Base-by-base conservation (phyloP, 2,113 vertebrate species). In the Nibea coibor region DNA sequence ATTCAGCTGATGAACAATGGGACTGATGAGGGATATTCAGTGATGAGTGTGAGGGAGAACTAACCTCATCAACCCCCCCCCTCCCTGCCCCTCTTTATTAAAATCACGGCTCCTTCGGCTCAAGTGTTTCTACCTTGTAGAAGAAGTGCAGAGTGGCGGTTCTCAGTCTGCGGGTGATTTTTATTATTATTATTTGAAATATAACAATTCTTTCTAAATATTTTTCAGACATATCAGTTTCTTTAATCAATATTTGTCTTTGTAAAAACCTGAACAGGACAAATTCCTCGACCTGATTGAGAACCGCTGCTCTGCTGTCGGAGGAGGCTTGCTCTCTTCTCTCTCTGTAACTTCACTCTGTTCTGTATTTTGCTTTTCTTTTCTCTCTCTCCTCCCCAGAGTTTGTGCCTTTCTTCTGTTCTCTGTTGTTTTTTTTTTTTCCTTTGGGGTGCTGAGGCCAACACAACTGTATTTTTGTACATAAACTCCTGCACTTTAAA, bases 321-420 rank as follows among this genome's bases (percentile, higher is more conserved):
- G n/a, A 68, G 11, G 67, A 67, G 19, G 17, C 39, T 47, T 57
- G n/a, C 69, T 78, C 53, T 24, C 50, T 35, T 64, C 48, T 75
- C 67, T 82, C 56, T 63, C 20, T 87, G 87, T 83, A 78, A 75
- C 59, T 64, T 82, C 72, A 6, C 65, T 71, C n/a, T 88, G 16
- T 59, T 87, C 75, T 85, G 69, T 79, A 67, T 75, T 88, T 75
- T 51, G 86, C 89, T 92, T 80, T 76, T 42, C n/a, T 72, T 82
- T 77, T 67, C 64, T 81, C 71, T 20, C 81, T 81, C 81, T 84
- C 73, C 81, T 78, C 22, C 93, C 82, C 81, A 84, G 83, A 90
- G 88, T 91, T 81, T 95, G 96, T 97, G 96, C 95, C 96, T 96
- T 96, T 95, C 67, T 90, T 96, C 91, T 90, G 94, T 96, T 96